A percentile compares a stretch with the other conserved stretches of the same genome.
These are phyloP conservation scores for Agrotis puta DNA, from an alignment of 2,888 invertebrate genomes.

Conservation along the genomic window DNA sequence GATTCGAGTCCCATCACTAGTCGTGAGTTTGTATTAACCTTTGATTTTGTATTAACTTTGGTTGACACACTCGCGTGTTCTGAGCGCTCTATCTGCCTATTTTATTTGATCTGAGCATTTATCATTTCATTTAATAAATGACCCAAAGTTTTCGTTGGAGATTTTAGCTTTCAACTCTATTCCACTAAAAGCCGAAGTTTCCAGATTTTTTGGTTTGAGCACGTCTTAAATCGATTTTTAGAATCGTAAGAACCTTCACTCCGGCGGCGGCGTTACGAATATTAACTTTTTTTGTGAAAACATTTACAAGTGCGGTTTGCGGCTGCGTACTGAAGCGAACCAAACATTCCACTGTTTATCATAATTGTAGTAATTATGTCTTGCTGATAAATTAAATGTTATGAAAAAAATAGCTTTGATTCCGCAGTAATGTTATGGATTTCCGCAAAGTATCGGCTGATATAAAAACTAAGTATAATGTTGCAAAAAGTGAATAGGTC, in stretches of 20 bases:
- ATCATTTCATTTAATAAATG: slow-evolving; percentile 15
- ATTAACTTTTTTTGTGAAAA: slow-evolving; percentile 38
- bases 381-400: no score
- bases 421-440: no score
- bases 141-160: background rate
- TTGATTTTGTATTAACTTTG: no score
- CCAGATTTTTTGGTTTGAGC: slow-evolving; percentile 27
- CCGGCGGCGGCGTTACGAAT: slow-evolving; percentile 28
- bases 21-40: no score
- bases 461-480: no score
- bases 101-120: no score
- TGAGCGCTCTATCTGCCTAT: no score
- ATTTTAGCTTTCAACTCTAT: slow-evolving; percentile 41
- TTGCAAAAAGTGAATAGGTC: no score
- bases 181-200: slow-evolving; percentile 41
- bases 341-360: slow-evolving; percentile 12
- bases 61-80: no score
- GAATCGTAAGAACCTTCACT: slow-evolving; percentile 35
- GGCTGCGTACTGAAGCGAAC: background rate
- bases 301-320: slow-evolving; percentile 4
- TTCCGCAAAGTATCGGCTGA: no score
- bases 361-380: slow-evolving; percentile 26
- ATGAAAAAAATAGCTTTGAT: no score
- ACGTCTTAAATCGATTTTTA: slow-evolving; percentile 31
- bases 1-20: no score